Base-by-base conservation (phyloP, 2,113 vertebrate species). In the Brachyhypopomus occidentalis region DNA sequence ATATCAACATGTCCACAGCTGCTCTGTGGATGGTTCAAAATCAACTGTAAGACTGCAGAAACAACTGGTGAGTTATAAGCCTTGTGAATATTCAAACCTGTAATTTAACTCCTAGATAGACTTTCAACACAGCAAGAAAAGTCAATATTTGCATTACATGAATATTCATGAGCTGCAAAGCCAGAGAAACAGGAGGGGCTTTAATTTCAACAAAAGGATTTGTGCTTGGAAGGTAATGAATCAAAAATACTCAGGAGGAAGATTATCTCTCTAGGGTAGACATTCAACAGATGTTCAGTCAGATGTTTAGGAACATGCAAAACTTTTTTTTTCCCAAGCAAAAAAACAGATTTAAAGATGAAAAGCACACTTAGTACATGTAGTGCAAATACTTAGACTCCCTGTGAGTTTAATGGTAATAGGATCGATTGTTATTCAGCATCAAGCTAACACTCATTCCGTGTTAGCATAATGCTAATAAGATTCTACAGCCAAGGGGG, bases 121-220 rank as follows among this genome's bases (percentile, higher is more conserved):
- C 78, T 41, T 72, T 56, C 60, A 67, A 64, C 88, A 86, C 52
- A 60, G 45, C 86, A 84, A 90, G 88, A 94, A 94, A 94, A 94
- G 91, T 92, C 91, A 94, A 92, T 93, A 96, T 95, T 94, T 93
- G 90, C 93, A 94, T 94, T 79, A 87, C 77, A 86, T 95, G 90
- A 94, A 95, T 95, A 94, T 94, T 91, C 90, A 94, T 94, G 72
- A 79, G 77, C 82, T 0, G 82, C 60, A 64, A 84, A 58, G 69
- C 63, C 59, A 80, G 89, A 80, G 89, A 92, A 89, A 85, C 88
- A 25, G 86, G 88, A 92, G 89, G 84, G 86, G 80, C 81, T 88
- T 90, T 91, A 86, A 89, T 84, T 90, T 88, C 64, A 89, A 86
- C 87, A 90, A 91, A 88, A 90, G 89, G 88, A 90, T 92, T 84